Base-by-base conservation (phyloP, 1,140 invertebrate genomes). In the Scaptomyza montana region DNA sequence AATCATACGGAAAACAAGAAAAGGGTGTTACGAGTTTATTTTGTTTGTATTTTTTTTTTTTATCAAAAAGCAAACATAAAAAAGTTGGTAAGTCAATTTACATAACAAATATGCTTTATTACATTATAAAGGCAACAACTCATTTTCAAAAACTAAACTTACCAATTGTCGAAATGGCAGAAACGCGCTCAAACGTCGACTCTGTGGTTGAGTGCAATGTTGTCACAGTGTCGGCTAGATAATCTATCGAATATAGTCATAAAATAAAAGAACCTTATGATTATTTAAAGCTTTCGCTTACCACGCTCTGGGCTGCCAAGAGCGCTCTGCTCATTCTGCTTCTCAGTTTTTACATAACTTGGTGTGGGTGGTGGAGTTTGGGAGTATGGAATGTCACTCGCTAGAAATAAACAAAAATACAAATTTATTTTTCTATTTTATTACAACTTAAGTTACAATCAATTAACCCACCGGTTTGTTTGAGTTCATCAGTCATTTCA, bases 341-440 rank as follows among this genome's bases (percentile, higher is more conserved):
- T 91, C 12, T 91, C 89, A 47, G 66, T 59, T 75, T 89, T 91
- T 39, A 69, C 87, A 62, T 92, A 91, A 64, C 81, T 90, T 25
- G 91, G 91, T 56, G 91, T 92, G 59, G 91, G 91, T 54, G 91
- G 91, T 46, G 91, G 91, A 71, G 91, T 92, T 66, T 91, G 91
- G 43, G 91, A 92, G 59, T 91, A 54, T 45, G 89, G 89, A 73
- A 92, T 92, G 74, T 92, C 91, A 65, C 74, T 82, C 75, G 77
- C 84, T 92, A 13, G n/a, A 62, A 61, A 59, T 8, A 5, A 13
- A 16, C 0, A 33, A 3, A 33, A 54, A 53, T 8, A 45, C 25
- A 16, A n/a, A 39, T 25, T 21, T 5, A 7, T 51, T 1, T 36
- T 36, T 2, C 33, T 9, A 36, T 36, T 36, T 36, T 36, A 36